Evolutionary conservation across 2,113 vertebrate species (phyloP), one percentile per base, ranked within the genome.

Genomic region (Neotragus pygmaeus): DNA sequence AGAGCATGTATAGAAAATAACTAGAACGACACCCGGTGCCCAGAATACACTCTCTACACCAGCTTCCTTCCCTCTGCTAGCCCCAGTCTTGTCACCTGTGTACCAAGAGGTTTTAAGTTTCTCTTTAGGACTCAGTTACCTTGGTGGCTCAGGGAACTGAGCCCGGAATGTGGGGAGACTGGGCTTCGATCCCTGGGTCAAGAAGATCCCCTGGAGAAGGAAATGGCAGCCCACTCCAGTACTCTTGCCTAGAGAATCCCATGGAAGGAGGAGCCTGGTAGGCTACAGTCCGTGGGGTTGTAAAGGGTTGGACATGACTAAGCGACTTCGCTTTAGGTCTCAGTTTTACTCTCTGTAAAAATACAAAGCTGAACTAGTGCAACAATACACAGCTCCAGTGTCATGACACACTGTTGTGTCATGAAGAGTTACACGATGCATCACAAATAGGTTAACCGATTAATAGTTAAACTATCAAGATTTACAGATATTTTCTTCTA

Each of bases 401-500:
- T 90, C 51, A 86, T 30, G 30, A 89, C 51, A 89, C 27, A 23
- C 30, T 28, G 13, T 39, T 30, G 21, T 12, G 25, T 73, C 51
- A 89, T 60, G 7, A 80, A 47, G 51, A 96, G 27, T 25, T 66
- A 28, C 47, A n/a, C 14, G 45, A 84, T 14, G 43, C 8, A 1
- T 86, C 45, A 49, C 45, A 80, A 60, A 36, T 49, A 80, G 13
- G 23, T 88, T 55, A 91, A 77, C 2, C 36, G 55, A 88, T 15
- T 47, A 78, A 75, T 49, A 47, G 39, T 77, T 89, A 87, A 90
- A 77, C 57, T 75, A 58, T 14, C n/a, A 90, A 66, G 28, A 95
- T 51, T 66, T 58, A 83, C 30, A 88, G 55, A 64, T 47, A 87
- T 83, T 88, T 93, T 88, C 17, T 87, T 89, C 45, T 87, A 49